Base-by-base conservation (phyloP, 2,888 invertebrate genomes). In the Tetranychus piercei region DNA sequence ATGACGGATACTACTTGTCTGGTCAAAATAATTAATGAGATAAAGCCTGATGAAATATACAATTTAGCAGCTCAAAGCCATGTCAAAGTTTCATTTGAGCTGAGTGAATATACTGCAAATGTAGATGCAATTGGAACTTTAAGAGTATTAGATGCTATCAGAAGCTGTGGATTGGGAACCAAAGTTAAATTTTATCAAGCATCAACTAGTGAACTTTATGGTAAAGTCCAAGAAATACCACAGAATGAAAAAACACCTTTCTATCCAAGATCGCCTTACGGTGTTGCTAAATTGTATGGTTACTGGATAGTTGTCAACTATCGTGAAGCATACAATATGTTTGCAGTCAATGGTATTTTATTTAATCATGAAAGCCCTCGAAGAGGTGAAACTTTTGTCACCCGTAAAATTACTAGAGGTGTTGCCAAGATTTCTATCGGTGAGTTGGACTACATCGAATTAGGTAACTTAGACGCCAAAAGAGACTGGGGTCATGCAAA, bases 1-100 rank as follows among this genome's bases (percentile, higher is more conserved):
- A 89, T 99, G 87, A 97, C 97, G 0, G 99, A 99, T 83, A 94
- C 94, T 73, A 93, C 94, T 78, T 94, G 94, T 82, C 84, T 94
- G 76, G 90, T 92, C 43, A 92, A 92, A 84, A 88, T 94, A 55
- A 90, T 94, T 74, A 87, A 86, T 81, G 81, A 86, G 84, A 87
- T 90, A 22, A 86, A 86, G 80, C 99, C 99, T 0, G 88, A 88
- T 65, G 99, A 99, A 84, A 91, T 99, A 78, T 99, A 99, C 82
- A 99, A 99, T 85, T 86, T 99, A 77, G 99, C 95, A 1, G 99
- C 99, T 0, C 97, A 99, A 82, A 96, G 96, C 79, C 99, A 99
- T 83, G 97, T 99, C 1, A 97, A 97, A 85, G 87, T 89, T 69
- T 99, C 97, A 0, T 99, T 99, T 82, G 97, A 99, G 81, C 85